Base-by-base conservation (phyloP, 2,113 vertebrate genomes). In the Pyxicephalus adspersus region DNA sequence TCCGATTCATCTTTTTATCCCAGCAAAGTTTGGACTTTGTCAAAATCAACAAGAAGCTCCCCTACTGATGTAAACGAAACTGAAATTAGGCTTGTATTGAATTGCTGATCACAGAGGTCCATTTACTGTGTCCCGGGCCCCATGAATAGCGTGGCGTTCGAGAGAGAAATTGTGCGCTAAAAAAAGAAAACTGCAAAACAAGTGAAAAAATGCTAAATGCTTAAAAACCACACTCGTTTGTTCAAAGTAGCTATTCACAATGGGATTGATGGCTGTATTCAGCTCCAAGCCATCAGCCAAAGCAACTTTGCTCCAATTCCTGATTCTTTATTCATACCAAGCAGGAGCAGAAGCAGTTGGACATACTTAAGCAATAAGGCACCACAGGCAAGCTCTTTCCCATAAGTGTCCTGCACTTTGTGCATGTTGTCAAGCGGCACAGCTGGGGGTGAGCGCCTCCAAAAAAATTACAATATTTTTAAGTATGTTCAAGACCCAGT, bases 251-350 rank as follows among this genome's bases (percentile, higher is more conserved):
- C 61, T 64, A 55, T 52, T 74, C 63, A 81, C 80, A 81, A 81
- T 74, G 51, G 80, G 58, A 75, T 52, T 81, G 80, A 81, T 81
- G 71, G 71, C 45, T 70, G 71, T 38, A 81, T 81, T 81, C 80
- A 74, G 71, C 51, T 65, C 28, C 61, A 45, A 81, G 52, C 80
- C 70, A 81, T 75, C 68, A 81, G 61, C 71, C 31, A 19, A 45
- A 81, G 80, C 80, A 81, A 81, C 70, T 72, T 81, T 81, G 64
- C 80, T 81, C 63, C 75, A 61, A 64, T 65, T 65, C 71, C 58
- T 81, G 80, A 81, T 81, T 81, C 79, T 65, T 81, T 74, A 81
- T 81, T 81, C 80, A 81, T 75, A 75, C 61, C 28, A 73, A 81
- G 66, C 61, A 81, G 80, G 70, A 64, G 71, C 66, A 54, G 50